Conservation (phyloP, 2,113 vertebrate species). For the Chaetorhynchus papuensis region DNA sequence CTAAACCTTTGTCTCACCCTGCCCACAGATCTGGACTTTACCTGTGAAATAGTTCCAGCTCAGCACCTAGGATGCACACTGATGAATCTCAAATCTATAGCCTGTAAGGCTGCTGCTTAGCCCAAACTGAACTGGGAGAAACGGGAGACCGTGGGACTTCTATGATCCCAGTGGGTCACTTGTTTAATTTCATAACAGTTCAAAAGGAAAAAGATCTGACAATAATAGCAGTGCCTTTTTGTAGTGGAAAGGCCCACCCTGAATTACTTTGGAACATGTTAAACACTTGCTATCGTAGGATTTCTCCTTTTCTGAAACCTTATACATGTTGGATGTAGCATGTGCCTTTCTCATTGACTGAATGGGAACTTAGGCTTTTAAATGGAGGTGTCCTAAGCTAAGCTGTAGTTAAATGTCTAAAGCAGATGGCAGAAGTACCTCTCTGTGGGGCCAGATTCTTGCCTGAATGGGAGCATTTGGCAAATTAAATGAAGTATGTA, state of each 20-base stretch:
- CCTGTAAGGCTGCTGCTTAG: neutral
- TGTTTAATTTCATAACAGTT: neutral
- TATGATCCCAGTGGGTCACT: neutral
- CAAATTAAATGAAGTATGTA: slow-evolving; percentile 59
- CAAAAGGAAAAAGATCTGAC: neutral
- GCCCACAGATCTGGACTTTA: neutral
- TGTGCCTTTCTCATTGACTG: slow-evolving; percentile 17
- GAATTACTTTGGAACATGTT: neutral
- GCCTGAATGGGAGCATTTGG: slow-evolving; percentile 58
- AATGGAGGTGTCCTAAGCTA: slow-evolving; percentile 6
- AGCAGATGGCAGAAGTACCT: slow-evolving; percentile 50
- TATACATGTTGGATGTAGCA: neutral
- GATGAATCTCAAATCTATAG: neutral
- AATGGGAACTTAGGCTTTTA: neutral
- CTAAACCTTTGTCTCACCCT: neutral
- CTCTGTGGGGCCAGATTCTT: slow-evolving; percentile 31
- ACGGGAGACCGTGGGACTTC: neutral
- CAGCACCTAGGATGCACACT: neutral
- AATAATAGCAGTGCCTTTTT: neutral
- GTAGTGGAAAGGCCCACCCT: neutral
- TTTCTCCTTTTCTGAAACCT: neutral
- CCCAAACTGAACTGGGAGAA: neutral
- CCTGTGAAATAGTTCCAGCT: neutral
- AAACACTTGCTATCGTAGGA: neutral
- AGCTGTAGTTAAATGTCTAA: slow-evolving; percentile 29